Base-by-base conservation (phyloP, 2,888 invertebrate species). In the Chymomyza caudatula region DNA sequence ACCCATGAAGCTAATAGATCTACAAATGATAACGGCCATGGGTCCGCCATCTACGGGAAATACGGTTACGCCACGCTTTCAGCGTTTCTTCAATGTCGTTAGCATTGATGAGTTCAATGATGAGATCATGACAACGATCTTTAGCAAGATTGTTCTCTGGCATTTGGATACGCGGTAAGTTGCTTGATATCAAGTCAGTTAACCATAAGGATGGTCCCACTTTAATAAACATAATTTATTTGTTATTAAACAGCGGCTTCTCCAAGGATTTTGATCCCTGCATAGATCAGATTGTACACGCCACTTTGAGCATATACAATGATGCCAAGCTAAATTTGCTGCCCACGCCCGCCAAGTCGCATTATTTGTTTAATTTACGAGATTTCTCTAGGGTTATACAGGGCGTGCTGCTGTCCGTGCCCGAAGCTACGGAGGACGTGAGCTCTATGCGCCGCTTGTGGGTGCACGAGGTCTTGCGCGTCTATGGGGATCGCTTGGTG, bases 241-340 rank as follows among this genome's bases (percentile, higher is more conserved):
- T 15, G n/a, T 37, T 43, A 15, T 3, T 25, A 51, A 60, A 22
- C 67, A 96, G 96, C 88, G 98, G 97, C 4, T 98, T 98, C 91
- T 95, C 96, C 11, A 97, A 96, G 90, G 97, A 97, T 66, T 98
- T 98, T 89, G 96, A 97, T 91, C 96, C 97, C 0, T 96, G 96
- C 85, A 96, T 97, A 62, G 95, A 96, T 60, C 95, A 98, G 90
- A 92, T 98, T 60, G 97, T 98, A 2, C 88, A 91, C 58, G 97
- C 96, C 0, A 98, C 98, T 0, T 91, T 98, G 79, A 94, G 94
- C 70, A 93, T 98, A 3, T 98, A 97, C 89, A 96, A 97, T 87
- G 92, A 94, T 79, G 96, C 97, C 62, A 93, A 95, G 59, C 83
- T 92, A n/a, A 94, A 95, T 90, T 92, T 98, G 64, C 90, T 98